phyloP scores from a whole-genome alignment of 2,888 invertebrate species.

The Thelaira solivaga region DNA sequence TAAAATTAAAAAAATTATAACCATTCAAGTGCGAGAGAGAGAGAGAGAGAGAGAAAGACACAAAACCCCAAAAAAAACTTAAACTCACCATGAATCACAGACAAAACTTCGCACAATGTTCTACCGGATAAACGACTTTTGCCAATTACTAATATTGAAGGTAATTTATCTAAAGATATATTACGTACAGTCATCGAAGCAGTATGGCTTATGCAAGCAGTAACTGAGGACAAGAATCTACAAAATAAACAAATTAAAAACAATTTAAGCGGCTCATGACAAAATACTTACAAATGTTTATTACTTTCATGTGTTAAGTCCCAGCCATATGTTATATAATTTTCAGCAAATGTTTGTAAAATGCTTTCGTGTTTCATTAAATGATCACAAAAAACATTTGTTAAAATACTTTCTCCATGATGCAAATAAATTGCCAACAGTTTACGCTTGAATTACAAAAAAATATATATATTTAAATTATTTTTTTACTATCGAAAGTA shows the following conservation, averaged over 20 bases:
- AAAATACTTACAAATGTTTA: conserved; percentile 82
- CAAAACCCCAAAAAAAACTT: background rate
- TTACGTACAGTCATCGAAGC: conserved; percentile 90
- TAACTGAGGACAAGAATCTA: conserved; percentile 87
- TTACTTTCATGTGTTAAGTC: conserved; percentile 94
- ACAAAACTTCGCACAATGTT: conserved; percentile 92
- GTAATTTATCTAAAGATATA: conserved; percentile 91
- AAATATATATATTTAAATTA: background rate
- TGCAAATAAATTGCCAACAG: conserved; percentile 96
- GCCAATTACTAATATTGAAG: conserved; percentile 92
- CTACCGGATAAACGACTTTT: conserved; percentile 81
- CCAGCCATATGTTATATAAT: conserved; percentile 98
- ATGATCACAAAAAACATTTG: conserved; percentile 98
- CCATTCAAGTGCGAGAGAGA: conserved; percentile 14
- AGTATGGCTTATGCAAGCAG: conserved; percentile 86
- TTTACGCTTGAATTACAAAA: conserved; percentile 88
- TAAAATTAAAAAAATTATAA: background rate
- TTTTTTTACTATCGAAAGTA: background rate
- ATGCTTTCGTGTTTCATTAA: conserved; percentile 94
- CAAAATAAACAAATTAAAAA: conserved; percentile 51
- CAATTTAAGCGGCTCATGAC: background rate
- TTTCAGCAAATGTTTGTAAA: conserved; percentile 90
- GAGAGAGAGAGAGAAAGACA: background rate
- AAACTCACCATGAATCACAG: conserved; percentile 88
- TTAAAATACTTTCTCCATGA: conserved; percentile 95